These are phyloP conservation scores for Gymnocheta viridis DNA, from an alignment of 2,888 invertebrate species.

Conservation along the genomic window DNA sequence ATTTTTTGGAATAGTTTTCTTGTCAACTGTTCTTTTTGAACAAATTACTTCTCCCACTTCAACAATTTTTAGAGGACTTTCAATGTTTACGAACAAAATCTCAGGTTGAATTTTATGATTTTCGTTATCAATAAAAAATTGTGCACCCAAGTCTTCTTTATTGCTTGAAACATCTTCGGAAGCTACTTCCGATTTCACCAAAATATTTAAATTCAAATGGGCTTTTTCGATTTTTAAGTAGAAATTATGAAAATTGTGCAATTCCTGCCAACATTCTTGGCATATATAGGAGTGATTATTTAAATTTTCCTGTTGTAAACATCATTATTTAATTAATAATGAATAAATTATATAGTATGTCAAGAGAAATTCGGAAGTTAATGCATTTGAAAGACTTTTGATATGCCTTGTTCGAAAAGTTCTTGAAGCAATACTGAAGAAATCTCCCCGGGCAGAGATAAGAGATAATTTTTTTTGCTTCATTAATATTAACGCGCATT, in stretches of 20 bases:
- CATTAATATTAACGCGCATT: too few species aligned
- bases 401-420: too few species aligned
- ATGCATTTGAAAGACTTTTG: background rate
- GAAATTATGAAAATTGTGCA: constrained; percentile 74
- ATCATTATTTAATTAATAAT: background rate
- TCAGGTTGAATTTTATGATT: constrained; percentile 11
- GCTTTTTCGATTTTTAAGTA: constrained; percentile 74
- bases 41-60: background rate
- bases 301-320: constrained; percentile 35
- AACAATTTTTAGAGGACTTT: constrained; percentile 31
- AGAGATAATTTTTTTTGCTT: too few species aligned
- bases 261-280: constrained; percentile 36
- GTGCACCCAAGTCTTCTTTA: background rate
- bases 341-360: background rate
- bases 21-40: background rate
- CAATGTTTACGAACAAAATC: constrained; percentile 14
- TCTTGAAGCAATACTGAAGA: background rate
- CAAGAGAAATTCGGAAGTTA: background rate
- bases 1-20: background rate
- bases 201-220: constrained; percentile 70
- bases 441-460: too few species aligned
- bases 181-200: constrained; percentile 69
- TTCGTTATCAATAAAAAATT: background rate
- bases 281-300: constrained; percentile 15
- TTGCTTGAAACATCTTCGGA: background rate